Conservation (phyloP, 2,888 invertebrate species). For the Tromatobia lineatoria region DNA sequence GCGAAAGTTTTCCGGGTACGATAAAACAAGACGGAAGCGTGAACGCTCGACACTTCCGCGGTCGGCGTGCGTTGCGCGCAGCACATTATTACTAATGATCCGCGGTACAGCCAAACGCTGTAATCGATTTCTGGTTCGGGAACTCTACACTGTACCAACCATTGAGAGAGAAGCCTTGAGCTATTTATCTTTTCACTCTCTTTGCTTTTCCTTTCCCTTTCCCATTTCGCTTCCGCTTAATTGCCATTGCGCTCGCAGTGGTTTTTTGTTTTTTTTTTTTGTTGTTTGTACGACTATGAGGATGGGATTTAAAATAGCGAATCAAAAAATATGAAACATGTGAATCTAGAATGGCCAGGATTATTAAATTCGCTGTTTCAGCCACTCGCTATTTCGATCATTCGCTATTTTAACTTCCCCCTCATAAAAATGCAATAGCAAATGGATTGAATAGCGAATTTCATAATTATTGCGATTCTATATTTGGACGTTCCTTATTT, state of each 20-base stretch:
- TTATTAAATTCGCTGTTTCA: no score
- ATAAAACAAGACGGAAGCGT: slow-evolving; percentile 56
- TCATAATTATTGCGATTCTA: no score
- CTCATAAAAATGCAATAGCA: no score
- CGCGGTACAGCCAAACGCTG: slow-evolving; percentile 28
- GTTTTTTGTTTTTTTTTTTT: background rate
- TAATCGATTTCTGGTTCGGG: slow-evolving; percentile 61
- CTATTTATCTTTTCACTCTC: slow-evolving; percentile 17
- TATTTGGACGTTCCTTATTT: no score
- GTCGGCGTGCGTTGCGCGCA: background rate
- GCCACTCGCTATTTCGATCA: no score
- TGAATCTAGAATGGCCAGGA: no score
- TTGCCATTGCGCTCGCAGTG: background rate
- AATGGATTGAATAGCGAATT: no score
- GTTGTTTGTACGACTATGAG: background rate
- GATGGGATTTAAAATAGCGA: background rate
- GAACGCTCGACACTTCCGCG: slow-evolving; percentile 46
- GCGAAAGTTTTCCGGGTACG: slow-evolving; percentile 57
- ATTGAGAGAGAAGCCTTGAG: slow-evolving; percentile 6
- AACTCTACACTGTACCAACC: slow-evolving; percentile 20
- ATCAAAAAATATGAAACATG: no score
- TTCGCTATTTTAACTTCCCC: no score
- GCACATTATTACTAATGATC: slow-evolving; percentile 46
- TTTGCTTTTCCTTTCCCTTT: slow-evolving; percentile 16
- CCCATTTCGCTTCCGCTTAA: slow-evolving; percentile 9